These are phyloP conservation scores for Temnothorax curvispinosus DNA, from an alignment of 1,140 invertebrate genomes.

Conservation along the genomic window DNA sequence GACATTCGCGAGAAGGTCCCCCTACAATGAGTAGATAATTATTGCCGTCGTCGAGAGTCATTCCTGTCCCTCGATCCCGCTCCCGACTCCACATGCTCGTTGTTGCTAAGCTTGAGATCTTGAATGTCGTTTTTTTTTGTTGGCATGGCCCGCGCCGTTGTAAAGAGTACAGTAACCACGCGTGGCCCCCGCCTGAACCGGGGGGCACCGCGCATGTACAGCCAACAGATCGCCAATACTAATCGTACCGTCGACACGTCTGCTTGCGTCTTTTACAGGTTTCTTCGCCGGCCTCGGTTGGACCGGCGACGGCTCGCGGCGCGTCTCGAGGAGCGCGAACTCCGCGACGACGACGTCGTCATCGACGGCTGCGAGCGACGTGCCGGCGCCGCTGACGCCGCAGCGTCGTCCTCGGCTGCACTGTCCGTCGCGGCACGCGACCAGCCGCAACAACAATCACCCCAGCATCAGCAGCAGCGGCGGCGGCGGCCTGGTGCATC, in stretches of 20 bases:
- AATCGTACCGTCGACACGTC: constrained; percentile 62
- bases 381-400: constrained; percentile 80
- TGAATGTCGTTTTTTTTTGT: constrained; percentile 83
- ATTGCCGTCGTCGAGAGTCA: not conserved
- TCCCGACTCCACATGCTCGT: constrained; percentile 80
- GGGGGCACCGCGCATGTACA: not conserved
- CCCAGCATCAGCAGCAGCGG: constrained; percentile 67
- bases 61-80: constrained; percentile 53
- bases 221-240: constrained; percentile 22
- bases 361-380: constrained; percentile 64
- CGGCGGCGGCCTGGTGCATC: constrained; percentile 60
- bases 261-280: constrained; percentile 79
- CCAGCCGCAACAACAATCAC: constrained; percentile 79
- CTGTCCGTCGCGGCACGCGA: constrained; percentile 77
- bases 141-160: constrained; percentile 76
- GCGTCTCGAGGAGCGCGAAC: constrained; percentile 32
- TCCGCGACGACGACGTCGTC: constrained; percentile 79
- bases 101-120: constrained; percentile 84
- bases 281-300: constrained; percentile 82
- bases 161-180: constrained; percentile 66
- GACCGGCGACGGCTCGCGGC: constrained; percentile 72
- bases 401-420: constrained; percentile 82
- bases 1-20: constrained; percentile 21
- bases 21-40: constrained; percentile 31
- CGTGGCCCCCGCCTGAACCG: not conserved